Conservation (phyloP, 2,113 vertebrate genomes). For the Turnix velox region DNA sequence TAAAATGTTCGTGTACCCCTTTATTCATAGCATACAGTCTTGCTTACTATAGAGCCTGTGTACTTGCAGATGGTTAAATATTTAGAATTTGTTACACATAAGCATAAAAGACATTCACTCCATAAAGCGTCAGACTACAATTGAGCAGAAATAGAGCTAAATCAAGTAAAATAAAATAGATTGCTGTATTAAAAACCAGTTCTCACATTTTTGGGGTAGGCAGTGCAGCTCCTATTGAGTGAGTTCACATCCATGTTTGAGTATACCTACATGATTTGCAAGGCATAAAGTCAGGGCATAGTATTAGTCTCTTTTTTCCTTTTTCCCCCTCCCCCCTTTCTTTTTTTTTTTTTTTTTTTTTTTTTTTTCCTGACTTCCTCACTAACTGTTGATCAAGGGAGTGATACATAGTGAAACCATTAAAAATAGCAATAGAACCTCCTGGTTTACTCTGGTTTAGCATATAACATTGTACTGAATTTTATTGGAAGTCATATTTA, state of each 20-base stretch:
- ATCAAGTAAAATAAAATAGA: neutral
- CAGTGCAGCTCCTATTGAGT: neutral
- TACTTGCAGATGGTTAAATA: neutral
- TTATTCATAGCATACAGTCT: neutral
- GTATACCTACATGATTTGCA: neutral
- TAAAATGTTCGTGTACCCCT: neutral
- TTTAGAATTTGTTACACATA: neutral
- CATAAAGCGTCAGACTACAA: neutral
- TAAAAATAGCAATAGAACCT: neutral
- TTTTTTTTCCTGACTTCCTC: neutral
- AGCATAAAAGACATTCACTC: neutral
- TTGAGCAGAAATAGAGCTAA: neutral
- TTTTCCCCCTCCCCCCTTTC: neutral
- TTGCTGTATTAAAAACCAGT: neutral
- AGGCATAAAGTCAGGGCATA: neutral
- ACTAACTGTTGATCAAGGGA: neutral
- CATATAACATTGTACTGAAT: neutral
- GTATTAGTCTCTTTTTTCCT: neutral
- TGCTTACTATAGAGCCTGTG: neutral
- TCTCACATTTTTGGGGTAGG: neutral
- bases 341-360: neutral
- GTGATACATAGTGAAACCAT: neutral
- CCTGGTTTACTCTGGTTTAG: conserved; percentile 21
- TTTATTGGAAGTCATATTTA: neutral
- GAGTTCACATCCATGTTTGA: neutral